Percentiles rank a stretch among this genome's conserved stretches.
These are phyloP conservation scores for Cryptoblepharus egeriae DNA, from an alignment of 2,797 vertebrate genomes.

Conservation along the genomic window DNA sequence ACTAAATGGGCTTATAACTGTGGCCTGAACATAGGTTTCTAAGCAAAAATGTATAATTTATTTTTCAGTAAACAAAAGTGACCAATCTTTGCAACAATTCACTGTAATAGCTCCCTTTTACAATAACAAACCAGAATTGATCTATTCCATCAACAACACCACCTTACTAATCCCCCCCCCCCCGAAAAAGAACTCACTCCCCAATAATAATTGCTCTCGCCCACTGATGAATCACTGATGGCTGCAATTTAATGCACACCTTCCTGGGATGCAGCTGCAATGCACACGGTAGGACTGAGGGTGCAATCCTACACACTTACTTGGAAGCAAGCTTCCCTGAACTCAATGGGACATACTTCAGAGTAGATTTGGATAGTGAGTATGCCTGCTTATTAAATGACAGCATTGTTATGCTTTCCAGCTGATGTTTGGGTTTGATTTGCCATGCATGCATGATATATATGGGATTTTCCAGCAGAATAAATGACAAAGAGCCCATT, in stretches of 20 bases:
- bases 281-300: neutral
- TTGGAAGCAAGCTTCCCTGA: neutral
- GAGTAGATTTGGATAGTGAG: neutral
- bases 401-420: neutral
- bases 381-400: neutral
- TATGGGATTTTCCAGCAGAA: conserved; percentile 15
- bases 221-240: neutral
- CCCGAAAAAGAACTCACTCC: too few species aligned
- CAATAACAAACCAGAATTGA: neutral
- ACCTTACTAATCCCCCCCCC: neutral
- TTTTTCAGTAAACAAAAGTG: too few species aligned
- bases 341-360: neutral
- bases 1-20: too few species aligned
- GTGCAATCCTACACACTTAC: too few species aligned
- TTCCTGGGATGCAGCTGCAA: neutral
- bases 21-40: too few species aligned
- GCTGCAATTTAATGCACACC: too few species aligned
- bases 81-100: too few species aligned
- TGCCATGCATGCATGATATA: conserved; percentile 7
- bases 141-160: neutral
- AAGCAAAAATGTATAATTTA: too few species aligned
- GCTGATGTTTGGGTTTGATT: conserved; percentile 15
- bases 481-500: conserved; percentile 10
- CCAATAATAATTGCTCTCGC: too few species aligned
- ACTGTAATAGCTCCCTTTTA: too few species aligned